These are phyloP conservation scores for Salmo trutta DNA, from an alignment of 2,797 vertebrate species.

Conservation along the genomic window DNA sequence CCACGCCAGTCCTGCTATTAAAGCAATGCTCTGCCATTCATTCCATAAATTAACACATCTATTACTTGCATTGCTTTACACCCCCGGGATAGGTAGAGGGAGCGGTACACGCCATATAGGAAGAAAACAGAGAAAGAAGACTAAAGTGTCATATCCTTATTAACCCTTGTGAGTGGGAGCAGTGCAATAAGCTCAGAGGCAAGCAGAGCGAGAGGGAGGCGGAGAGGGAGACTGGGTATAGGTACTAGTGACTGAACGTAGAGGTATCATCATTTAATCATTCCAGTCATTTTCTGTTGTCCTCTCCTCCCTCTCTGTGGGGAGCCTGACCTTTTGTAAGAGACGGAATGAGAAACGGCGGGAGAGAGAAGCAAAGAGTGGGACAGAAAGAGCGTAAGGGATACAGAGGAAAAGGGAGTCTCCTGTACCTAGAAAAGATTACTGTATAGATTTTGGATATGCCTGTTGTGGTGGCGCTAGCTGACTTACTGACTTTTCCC, in stretches of 20 bases:
- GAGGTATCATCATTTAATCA: no score
- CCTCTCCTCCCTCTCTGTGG: no score
- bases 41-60: conserved; percentile 27
- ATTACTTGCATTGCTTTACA: conserved; percentile 21
- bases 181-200: background rate
- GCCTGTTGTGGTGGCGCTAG: background rate
- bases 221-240: no score
- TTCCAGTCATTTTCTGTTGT: no score
- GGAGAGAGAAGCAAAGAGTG: background rate
- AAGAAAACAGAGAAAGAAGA: background rate
- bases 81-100: conserved; percentile 22
- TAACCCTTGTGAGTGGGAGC: background rate
- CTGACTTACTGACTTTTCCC: background rate
- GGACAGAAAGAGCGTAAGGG: no score
- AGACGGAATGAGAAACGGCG: background rate
- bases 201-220: background rate
- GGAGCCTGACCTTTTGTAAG: no score
- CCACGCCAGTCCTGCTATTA: background rate
- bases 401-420: no score
- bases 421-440: no score
- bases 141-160: background rate
- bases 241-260: no score
- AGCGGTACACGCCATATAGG: conserved; percentile 9
- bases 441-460: no score
- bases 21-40: background rate